phyloP scores from a whole-genome alignment of 2,113 vertebrate species.

The Apodemus sylvaticus region DNA sequence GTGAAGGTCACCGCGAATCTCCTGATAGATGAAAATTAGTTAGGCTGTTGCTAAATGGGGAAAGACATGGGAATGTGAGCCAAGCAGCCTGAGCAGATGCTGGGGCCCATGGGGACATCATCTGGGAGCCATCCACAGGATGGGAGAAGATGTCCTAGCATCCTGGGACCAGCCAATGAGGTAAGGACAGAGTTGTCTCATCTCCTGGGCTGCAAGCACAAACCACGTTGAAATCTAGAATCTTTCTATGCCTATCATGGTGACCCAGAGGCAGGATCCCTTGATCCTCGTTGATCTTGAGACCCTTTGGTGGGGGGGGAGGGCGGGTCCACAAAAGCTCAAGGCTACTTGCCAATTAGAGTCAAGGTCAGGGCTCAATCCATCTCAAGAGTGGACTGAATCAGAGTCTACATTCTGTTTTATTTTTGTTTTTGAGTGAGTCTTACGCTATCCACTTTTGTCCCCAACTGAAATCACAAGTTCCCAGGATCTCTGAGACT shows the following conservation, averaged over 20 bases:
- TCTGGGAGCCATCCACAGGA: not conserved
- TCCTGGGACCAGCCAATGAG: too few relatives aligned
- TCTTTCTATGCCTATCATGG: too few relatives aligned
- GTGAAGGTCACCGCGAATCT: too few relatives aligned
- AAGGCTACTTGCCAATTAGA: not conserved
- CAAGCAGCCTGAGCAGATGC: not conserved
- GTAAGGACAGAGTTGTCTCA: not conserved
- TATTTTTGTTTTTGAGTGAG: not conserved
- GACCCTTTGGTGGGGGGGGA: too few relatives aligned
- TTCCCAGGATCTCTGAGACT: not conserved
- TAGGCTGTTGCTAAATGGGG: not conserved
- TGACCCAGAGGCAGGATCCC: not conserved
- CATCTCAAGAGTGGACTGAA: not conserved
- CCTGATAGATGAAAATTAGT: not conserved
- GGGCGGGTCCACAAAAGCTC: not conserved
- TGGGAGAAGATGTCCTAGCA: not conserved
- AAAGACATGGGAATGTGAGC: not conserved
- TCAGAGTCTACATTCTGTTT: not conserved
- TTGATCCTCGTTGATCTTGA: not conserved
- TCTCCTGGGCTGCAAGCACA: not conserved
- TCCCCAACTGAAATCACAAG: not conserved
- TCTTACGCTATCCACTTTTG: not conserved
- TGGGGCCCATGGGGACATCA: not conserved
- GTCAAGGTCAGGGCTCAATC: not conserved
- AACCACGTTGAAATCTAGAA: not conserved